These are phyloP conservation scores for Rhinolophus ferrumequinum DNA, from an alignment of 2,113 vertebrate genomes.

Conservation along the genomic window DNA sequence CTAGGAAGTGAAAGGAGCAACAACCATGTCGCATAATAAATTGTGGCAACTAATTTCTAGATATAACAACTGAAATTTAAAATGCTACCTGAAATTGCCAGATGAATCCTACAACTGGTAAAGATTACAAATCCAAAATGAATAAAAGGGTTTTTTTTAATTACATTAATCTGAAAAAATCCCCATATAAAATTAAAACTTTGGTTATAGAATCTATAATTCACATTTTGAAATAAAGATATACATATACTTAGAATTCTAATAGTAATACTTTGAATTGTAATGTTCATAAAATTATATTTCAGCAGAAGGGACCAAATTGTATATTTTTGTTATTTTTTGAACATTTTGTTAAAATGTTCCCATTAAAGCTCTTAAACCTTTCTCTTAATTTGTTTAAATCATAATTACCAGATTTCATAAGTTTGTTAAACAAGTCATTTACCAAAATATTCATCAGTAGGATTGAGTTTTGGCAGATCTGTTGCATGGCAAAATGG, in stretches of 20 bases:
- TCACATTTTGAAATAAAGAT: neutral
- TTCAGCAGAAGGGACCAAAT: neutral
- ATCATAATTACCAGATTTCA: conserved; percentile 18
- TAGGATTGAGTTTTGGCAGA: neutral
- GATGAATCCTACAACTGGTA: neutral
- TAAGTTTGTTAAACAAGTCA: neutral
- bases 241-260: neutral
- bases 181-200: neutral
- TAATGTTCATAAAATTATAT: neutral
- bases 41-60: neutral
- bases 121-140: neutral
- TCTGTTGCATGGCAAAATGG: neutral
- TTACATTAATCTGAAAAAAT: neutral
- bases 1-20: neutral
- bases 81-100: neutral
- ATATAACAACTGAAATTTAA: neutral
- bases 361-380: neutral
- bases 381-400: conserved; percentile 7
- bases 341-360: neutral
- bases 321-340: neutral
- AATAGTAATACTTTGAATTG: neutral
- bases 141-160: neutral
- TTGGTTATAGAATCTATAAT: neutral
- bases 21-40: neutral
- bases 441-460: neutral